phyloP scores from a whole-genome alignment of 2,113 vertebrate species.

The Myotis lucifugus region DNA sequence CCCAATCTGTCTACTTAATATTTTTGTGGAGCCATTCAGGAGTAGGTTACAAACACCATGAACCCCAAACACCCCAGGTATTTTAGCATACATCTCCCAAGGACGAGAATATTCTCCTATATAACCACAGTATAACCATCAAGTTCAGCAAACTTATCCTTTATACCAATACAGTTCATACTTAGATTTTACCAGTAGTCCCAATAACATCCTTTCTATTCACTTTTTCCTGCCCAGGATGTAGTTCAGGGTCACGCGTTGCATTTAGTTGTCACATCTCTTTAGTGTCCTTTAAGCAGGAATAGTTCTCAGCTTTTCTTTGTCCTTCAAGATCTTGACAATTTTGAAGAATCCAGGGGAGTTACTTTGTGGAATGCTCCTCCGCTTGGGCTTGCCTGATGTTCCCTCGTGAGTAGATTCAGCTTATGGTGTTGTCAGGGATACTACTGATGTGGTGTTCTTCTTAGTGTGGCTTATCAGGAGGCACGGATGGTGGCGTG shows the following conservation, averaged over 20 bases:
- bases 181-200: neutral
- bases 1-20: neutral
- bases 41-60: neutral
- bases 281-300: neutral
- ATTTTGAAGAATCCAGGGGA: neutral
- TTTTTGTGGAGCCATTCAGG: neutral
- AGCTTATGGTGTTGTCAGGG: neutral
- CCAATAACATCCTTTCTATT: neutral
- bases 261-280: neutral
- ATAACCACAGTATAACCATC: neutral
- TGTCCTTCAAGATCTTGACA: neutral
- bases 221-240: neutral
- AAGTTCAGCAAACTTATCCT: neutral
- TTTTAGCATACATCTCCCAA: neutral
- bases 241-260: neutral
- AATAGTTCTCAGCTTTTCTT: neutral
- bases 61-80: too few species aligned
- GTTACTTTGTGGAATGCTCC: neutral
- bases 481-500: accelerated
- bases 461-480: too few species aligned
- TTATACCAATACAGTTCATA: neutral
- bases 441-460: neutral
- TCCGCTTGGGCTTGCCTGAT: neutral
- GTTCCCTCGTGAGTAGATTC: neutral
- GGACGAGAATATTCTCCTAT: neutral